Conservation (phyloP, 2,797 vertebrate species). For the Petrocephalus schoutedeni region DNA sequence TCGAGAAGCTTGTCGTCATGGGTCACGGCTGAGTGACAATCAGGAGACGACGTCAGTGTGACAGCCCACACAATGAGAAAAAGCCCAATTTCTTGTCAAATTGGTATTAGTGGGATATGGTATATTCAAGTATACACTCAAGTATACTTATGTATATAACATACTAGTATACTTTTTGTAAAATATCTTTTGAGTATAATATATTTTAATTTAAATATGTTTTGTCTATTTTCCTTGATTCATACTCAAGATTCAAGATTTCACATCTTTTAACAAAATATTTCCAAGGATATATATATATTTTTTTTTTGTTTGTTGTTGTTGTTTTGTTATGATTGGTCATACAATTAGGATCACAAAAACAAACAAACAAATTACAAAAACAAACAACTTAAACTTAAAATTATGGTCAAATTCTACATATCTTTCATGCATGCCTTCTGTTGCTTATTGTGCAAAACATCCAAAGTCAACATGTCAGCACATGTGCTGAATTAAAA, state of each 20-base stretch:
- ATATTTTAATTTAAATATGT: background rate
- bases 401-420: background rate
- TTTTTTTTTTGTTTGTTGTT: background rate
- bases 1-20: background rate
- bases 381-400: background rate
- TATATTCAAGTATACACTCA: background rate
- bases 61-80: constrained; percentile 25
- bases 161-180: background rate
- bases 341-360: background rate
- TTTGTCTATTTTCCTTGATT: background rate
- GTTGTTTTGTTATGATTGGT: background rate
- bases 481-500: constrained; percentile 13
- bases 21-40: background rate
- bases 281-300: background rate
- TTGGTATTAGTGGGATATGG: background rate
- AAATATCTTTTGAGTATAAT: background rate
- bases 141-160: background rate
- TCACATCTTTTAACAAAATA: background rate
- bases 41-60: constrained; percentile 9
- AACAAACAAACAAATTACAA: background rate
- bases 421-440: background rate
- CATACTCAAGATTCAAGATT: no score
- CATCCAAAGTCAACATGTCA: constrained; percentile 16
- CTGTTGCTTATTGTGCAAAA: background rate
- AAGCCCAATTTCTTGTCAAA: background rate